Conservation (phyloP, 2,888 invertebrate species). For the Macropis europaea region DNA sequence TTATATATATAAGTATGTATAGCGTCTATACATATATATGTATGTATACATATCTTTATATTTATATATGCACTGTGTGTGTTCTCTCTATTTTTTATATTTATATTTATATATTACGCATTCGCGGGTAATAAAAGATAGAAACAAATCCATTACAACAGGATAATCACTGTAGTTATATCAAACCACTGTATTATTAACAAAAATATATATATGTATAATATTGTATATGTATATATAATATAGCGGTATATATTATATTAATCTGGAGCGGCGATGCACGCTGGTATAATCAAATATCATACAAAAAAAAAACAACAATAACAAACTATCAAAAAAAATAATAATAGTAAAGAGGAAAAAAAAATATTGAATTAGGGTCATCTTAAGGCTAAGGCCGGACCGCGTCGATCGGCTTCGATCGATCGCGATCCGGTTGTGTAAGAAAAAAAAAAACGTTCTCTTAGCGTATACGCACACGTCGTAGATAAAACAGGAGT, state of each 20-base stretch:
- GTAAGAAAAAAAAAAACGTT: conserved; percentile 54
- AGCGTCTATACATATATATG: conserved; percentile 56
- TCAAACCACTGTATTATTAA: conserved; percentile 75
- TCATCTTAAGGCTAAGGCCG: conserved; percentile 30
- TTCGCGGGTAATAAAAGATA: conserved; percentile 58
- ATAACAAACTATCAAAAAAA: conserved; percentile 78
- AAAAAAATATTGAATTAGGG: conserved; percentile 27
- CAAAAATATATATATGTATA: conserved; percentile 70
- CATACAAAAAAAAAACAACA: conserved; percentile 77
- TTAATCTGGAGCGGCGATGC: conserved; percentile 53
- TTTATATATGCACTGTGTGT: conserved; percentile 37
- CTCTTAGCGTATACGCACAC: conserved; percentile 47
- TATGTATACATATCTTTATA: conserved; percentile 51
- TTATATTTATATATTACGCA: conserved; percentile 26
- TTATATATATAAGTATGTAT: conserved; percentile 56
- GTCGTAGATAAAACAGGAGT: conserved; percentile 66
- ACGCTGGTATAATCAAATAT: conserved; percentile 69
- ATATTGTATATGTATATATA: conserved; percentile 43
- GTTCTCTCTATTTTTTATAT: conserved; percentile 15
- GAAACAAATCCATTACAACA: conserved; percentile 66
- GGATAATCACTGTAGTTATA: conserved; percentile 66
- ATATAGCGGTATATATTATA: conserved; percentile 59
- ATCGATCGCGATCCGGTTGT: no score
- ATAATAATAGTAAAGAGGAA: neutral
- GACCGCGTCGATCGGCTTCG: neutral